Evolutionary conservation across 2,888 invertebrate species (phyloP), one percentile per base, ranked within the genome.

Genomic region (Frankliniella intonsa): DNA sequence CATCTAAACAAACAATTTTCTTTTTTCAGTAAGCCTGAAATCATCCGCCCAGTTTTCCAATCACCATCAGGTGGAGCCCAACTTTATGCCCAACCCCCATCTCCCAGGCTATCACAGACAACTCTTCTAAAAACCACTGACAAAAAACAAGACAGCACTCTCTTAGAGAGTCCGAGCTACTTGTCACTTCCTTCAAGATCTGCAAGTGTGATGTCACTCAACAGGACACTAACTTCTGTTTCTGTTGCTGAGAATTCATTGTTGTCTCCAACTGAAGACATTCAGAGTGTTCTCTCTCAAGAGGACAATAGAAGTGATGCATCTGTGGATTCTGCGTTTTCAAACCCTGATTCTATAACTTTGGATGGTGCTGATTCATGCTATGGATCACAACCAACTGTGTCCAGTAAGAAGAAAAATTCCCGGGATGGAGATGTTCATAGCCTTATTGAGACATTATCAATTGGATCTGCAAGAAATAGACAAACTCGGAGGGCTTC

Each of bases 271-370:
- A 9, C n/a, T 11, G 69, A 22, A 25, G 69, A 76, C 12, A 12
- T 76, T 12, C 69, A 22, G 25, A 76, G 25, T 25, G 10, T 25
- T 25, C 22, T 12, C 8, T 25, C 69, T 8, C 69, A 76, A 76
- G 69, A 76, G 69, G 69, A 76, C 25, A 12, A 22, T 2, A 76
- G 69, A 22, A 76, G 69, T 76, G 69, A 76, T 76, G 69, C 69
- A 22, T 76, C 69, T 76, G 69, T 22, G 12, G 69, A 76, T 25
- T 76, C 69, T 76, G 69, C 69, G 0, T 76, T 76, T 25, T 76
- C 69, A 2, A 76, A 76, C 12, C n/a, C 69, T 9, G 69, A 76
- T 22, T 76, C 69, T 25, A 76, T 76, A 25, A 76, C n/a, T 76
- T 76, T 76, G 10, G 69, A 76, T 25, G 69, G 22, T 8, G 69